phyloP scores from a whole-genome alignment of 1,140 invertebrate species.

The Cotesia vestalis region DNA sequence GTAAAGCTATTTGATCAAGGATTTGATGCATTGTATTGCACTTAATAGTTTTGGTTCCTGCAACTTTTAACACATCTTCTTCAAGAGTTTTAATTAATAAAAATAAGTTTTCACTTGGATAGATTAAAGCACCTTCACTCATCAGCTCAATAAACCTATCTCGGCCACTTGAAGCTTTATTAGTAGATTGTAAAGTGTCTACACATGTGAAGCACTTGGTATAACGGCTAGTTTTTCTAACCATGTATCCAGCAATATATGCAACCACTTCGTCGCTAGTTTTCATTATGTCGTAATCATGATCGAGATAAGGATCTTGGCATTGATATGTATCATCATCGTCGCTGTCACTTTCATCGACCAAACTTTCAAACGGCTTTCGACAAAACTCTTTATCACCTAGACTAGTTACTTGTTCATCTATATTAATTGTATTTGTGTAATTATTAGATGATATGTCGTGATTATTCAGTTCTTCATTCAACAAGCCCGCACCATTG shows the following conservation, averaged over 20 bases:
- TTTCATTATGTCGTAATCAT: conserved; percentile 34
- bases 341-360: not conserved
- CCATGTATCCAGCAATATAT: conserved; percentile 39
- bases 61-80: conserved; percentile 21
- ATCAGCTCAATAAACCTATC: conserved; percentile 28
- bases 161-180: conserved; percentile 5
- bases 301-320: not conserved
- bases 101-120: conserved; percentile 29
- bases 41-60: conserved; percentile 21
- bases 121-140: conserved; percentile 22
- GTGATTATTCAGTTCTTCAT: no score
- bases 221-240: conserved; percentile 25
- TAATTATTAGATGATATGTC: no score
- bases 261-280: conserved; percentile 33
- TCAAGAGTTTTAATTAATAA: conserved; percentile 23
- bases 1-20: not conserved
- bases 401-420: no score
- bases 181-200: conserved; percentile 13
- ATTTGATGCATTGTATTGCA: conserved; percentile 29
- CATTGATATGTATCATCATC: not conserved
- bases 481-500: no score
- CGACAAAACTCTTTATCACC: not conserved
- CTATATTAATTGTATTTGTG: not conserved
- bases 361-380: conserved; percentile 7
- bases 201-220: conserved; percentile 32